These are phyloP conservation scores for Calypte anna DNA, from an alignment of 2,113 vertebrate species.

Conservation along the genomic window DNA sequence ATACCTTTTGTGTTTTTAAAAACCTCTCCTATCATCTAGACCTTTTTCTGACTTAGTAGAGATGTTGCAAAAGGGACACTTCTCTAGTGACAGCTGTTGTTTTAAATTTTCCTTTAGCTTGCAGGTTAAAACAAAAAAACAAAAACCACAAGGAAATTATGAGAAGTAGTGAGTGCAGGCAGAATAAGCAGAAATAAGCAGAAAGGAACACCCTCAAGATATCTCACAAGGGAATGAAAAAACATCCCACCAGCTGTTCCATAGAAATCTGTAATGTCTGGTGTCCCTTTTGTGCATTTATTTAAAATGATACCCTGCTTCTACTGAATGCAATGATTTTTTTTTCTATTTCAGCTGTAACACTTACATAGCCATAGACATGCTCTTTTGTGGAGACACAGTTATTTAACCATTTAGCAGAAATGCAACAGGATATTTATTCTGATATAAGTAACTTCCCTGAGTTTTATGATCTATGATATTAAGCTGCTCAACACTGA, in stretches of 20 bases:
- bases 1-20: background rate
- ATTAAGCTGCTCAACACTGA: background rate
- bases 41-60: background rate
- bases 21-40: background rate
- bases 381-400: background rate
- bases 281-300: background rate
- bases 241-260: background rate
- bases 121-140: background rate
- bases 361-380: background rate
- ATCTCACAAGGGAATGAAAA: background rate
- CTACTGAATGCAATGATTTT: background rate
- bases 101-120: background rate
- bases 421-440: background rate
- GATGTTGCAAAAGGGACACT: background rate
- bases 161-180: background rate
- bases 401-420: background rate
- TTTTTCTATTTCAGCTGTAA: background rate
- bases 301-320: background rate
- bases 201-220: background rate
- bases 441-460: background rate
- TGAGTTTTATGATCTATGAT: background rate
- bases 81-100: background rate
- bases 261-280: background rate
- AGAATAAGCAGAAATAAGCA: background rate
- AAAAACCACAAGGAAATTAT: background rate